A percentile compares a stretch with the other conserved stretches of the same genome.
phyloP scores from a whole-genome alignment of 2,113 vertebrate species.

The Dromas ardeola region DNA sequence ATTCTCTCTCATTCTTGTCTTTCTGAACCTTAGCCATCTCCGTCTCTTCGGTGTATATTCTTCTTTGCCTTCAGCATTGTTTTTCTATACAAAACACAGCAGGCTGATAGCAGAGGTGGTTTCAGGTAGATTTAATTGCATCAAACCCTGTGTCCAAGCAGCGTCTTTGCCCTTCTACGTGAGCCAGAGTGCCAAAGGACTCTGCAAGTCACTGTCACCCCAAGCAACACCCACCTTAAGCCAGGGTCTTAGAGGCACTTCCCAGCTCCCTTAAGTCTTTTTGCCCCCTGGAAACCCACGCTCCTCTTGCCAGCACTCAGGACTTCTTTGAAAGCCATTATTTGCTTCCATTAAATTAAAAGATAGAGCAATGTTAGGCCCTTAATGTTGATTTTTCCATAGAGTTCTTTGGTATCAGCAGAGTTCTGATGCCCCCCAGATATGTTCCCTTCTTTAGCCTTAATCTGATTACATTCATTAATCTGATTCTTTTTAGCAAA shows the following conservation, averaged over 20 bases:
- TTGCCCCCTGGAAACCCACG: background rate
- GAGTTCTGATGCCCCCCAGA: constrained; percentile 29
- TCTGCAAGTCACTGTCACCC: background rate
- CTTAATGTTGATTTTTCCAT: background rate
- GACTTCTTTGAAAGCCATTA: background rate
- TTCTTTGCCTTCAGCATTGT: background rate
- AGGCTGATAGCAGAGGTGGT: background rate
- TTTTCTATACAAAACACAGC: background rate
- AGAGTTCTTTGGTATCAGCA: background rate
- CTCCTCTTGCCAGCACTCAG: background rate
- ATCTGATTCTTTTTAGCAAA: constrained; percentile 41
- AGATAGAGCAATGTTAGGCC: background rate
- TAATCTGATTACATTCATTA: constrained; percentile 34
- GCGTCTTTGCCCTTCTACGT: background rate
- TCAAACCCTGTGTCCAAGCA: background rate
- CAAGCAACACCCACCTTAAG: background rate
- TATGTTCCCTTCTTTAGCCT: constrained; percentile 6
- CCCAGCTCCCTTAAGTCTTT: background rate
- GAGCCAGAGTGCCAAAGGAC: background rate
- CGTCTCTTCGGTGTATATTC: background rate
- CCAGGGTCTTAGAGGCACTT: background rate
- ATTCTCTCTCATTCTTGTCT: background rate
- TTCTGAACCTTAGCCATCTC: background rate
- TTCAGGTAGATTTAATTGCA: background rate
- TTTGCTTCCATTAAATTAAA: background rate